Evolutionary conservation across 2,113 vertebrate species (phyloP).

Genomic region (Lycaon pictus): DNA sequence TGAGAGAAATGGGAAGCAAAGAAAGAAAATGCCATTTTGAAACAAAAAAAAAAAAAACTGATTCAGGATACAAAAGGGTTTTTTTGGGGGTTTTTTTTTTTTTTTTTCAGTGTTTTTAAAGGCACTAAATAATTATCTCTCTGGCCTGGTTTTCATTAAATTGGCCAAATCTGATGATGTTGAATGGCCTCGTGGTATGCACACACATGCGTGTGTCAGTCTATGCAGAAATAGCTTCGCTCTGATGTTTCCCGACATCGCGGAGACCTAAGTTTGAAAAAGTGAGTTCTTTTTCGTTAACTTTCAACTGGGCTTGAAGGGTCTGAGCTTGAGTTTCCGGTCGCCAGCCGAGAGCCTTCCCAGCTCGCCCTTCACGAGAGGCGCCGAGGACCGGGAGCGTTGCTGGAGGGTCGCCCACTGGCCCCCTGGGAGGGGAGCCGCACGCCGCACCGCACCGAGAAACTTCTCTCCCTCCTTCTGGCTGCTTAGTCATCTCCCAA

Average conservation of each 20-base stretch:
- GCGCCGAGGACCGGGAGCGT: accelerated
- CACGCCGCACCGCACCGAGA: not conserved
- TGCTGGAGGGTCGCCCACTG: not conserved
- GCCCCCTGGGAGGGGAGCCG: not conserved
- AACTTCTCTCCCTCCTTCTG: not conserved
- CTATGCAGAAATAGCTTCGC: accelerated
- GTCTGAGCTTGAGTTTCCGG: not conserved
- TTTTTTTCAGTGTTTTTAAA: not conserved
- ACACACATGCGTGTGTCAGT: accelerated
- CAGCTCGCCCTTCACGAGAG: not conserved
- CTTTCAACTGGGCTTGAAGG: not conserved
- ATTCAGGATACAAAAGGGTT: not conserved
- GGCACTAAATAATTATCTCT: not conserved
- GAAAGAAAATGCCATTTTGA: not conserved
- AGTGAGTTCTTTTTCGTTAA: not conserved
- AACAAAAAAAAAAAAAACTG: not conserved
- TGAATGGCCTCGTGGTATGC: accelerated
- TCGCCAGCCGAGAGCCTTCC: not conserved
- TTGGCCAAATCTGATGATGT: not conserved
- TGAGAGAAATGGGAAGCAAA: not conserved
- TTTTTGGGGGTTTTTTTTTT: not conserved
- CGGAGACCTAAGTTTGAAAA: not conserved
- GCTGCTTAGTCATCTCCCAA: slow-evolving; percentile 75
- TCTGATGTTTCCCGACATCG: not conserved
- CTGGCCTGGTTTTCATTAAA: slow-evolving; percentile 1